Evolutionary conservation across 2,113 vertebrate genomes (phyloP).

Genomic region (Hirundichthys speculiger): DNA sequence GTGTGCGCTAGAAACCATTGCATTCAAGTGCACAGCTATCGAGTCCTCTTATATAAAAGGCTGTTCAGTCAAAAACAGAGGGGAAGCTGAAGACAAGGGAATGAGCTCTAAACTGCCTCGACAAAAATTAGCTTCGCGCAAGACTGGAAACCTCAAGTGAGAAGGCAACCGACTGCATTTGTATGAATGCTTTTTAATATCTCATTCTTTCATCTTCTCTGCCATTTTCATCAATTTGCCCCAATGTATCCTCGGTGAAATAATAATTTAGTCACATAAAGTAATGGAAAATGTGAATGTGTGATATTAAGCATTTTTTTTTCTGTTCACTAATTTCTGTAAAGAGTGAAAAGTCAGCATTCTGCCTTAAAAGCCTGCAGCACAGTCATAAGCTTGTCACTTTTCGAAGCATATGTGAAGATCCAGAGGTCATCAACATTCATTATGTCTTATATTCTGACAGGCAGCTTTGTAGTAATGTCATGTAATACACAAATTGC

Average conservation of each 20-base stretch:
- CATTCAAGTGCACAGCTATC: slow-evolving; percentile 2
- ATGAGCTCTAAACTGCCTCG: too few relatives aligned
- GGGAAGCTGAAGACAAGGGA: background rate
- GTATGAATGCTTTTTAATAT: too few relatives aligned
- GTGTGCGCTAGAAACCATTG: slow-evolving; percentile 5
- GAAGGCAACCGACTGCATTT: slow-evolving; percentile 6
- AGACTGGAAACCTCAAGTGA: background rate
- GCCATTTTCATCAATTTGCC: too few relatives aligned
- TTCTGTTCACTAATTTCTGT: too few relatives aligned
- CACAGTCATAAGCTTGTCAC: background rate
- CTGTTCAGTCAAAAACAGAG: slow-evolving; percentile 22
- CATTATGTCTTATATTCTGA: background rate
- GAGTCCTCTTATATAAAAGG: slow-evolving; percentile 7
- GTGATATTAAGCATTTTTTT: too few relatives aligned
- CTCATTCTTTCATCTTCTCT: too few relatives aligned
- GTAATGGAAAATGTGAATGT: slow-evolving; percentile 1
- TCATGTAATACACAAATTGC: slow-evolving; percentile 6
- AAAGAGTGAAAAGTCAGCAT: background rate
- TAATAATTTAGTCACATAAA: too few relatives aligned
- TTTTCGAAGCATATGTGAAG: background rate
- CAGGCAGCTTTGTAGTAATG: slow-evolving; percentile 6
- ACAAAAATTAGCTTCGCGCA: too few relatives aligned
- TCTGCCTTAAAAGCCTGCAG: background rate
- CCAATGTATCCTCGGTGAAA: too few relatives aligned
- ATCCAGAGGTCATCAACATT: slow-evolving; percentile 5